Evolutionary conservation across 2,113 vertebrate genomes (phyloP).

Genomic region (Oreochromis spilurus): DNA sequence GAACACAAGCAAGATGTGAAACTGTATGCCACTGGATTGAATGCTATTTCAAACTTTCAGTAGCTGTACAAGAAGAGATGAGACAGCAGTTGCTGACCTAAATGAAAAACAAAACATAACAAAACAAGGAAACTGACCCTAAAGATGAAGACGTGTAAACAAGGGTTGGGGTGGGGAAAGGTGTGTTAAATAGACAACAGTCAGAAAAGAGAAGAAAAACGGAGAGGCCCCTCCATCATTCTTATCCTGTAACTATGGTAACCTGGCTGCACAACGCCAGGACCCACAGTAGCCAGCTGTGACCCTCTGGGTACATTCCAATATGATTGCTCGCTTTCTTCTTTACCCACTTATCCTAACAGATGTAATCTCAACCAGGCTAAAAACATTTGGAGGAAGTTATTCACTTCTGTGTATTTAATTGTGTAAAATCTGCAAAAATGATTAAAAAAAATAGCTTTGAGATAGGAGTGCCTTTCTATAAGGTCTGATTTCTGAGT

Average conservation of each 20-base stretch:
- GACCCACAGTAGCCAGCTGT: conserved; percentile 53
- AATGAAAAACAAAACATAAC: background rate
- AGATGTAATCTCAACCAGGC: background rate
- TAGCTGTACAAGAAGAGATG: background rate
- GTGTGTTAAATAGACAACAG: conserved; percentile 2
- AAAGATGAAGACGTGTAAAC: background rate
- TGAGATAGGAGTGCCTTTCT: background rate
- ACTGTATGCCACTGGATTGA: background rate
- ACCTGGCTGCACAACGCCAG: conserved; percentile 37
- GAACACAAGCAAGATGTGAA: background rate
- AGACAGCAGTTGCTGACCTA: background rate
- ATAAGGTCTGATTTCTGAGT: conserved; percentile 14
- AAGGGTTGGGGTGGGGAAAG: background rate
- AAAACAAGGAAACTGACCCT: background rate
- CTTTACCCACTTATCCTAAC: conserved; percentile 18
- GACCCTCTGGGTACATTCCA: conserved; percentile 48
- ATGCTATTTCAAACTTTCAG: background rate
- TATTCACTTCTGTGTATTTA: background rate
- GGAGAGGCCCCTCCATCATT: conserved; percentile 25
- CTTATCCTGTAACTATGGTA: conserved; percentile 59
- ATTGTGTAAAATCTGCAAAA: conserved; percentile 14
- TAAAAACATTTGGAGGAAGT: conserved; percentile 7
- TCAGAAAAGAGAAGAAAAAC: background rate
- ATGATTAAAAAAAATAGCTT: background rate
- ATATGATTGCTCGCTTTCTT: conserved; percentile 17